These are phyloP conservation scores for Heterodera carotae DNA, from an alignment of 1,140 invertebrate species.

Conservation along the genomic window DNA sequence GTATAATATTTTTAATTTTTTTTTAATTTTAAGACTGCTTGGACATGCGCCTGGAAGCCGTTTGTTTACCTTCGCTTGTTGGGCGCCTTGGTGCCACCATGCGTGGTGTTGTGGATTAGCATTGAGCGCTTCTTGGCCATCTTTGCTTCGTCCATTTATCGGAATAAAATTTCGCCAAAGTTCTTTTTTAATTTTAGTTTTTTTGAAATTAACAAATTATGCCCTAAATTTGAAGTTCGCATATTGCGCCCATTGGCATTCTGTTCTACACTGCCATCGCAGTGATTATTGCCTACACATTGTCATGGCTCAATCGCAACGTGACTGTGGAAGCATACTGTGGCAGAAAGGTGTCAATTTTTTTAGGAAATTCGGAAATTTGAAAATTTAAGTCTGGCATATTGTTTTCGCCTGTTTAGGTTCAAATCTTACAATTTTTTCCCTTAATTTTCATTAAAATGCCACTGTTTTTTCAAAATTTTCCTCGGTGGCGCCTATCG, in stretches of 20 bases:
- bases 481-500: too few relatives aligned
- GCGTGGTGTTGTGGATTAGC: slow-evolving; percentile 46
- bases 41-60: slow-evolving; percentile 42
- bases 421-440: too few relatives aligned
- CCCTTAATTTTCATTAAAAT: too few relatives aligned
- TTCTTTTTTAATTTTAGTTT: slow-evolving; percentile 13
- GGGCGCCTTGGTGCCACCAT: slow-evolving; percentile 40
- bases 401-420: too few relatives aligned
- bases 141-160: slow-evolving; percentile 41
- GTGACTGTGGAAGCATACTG: slow-evolving; percentile 35
- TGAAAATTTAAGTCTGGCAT: too few relatives aligned
- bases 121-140: slow-evolving; percentile 46
- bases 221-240: slow-evolving; percentile 17
- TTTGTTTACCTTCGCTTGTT: slow-evolving; percentile 45
- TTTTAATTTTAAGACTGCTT: slow-evolving; percentile 39
- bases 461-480: too few relatives aligned
- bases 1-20: not conserved
- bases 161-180: slow-evolving; percentile 33
- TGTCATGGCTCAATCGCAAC: slow-evolving; percentile 33
- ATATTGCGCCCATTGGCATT: slow-evolving; percentile 29
- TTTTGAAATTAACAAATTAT: slow-evolving; percentile 7
- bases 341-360: slow-evolving; percentile 37
- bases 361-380: too few relatives aligned
- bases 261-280: slow-evolving; percentile 42
- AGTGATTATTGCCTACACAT: slow-evolving; percentile 29